Percentiles rank a stretch among this genome's conserved stretches.
These are phyloP conservation scores for Chlorocebus sabaeus DNA, from an alignment of 2,113 vertebrate species.

Conservation along the genomic window DNA sequence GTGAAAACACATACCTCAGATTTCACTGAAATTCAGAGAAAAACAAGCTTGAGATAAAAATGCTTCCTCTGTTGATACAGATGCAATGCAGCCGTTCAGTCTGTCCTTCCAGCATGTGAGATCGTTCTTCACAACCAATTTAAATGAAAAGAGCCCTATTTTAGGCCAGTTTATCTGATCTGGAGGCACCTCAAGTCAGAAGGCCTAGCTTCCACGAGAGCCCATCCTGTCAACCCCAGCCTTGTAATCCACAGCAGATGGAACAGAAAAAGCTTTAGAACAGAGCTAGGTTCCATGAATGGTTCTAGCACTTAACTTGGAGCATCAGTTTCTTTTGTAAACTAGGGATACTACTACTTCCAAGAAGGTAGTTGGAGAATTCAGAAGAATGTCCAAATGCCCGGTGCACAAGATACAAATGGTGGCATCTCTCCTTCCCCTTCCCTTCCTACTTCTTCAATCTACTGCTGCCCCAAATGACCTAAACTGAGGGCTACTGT, in stretches of 20 bases:
- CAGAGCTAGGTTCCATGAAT: background rate
- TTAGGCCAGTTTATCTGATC: background rate
- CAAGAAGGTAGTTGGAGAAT: background rate
- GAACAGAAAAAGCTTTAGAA: background rate
- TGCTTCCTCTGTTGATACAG: background rate
- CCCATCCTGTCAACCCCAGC: background rate
- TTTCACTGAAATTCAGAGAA: background rate
- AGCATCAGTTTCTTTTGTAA: background rate
- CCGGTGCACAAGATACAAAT: background rate
- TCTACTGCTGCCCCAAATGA: background rate
- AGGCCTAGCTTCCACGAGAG: background rate
- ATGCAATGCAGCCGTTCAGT: background rate
- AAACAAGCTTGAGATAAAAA: conserved; percentile 17
- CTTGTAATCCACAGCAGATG: background rate
- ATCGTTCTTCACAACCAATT: background rate
- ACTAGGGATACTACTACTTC: background rate
- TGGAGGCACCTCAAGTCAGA: background rate
- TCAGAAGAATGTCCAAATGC: background rate
- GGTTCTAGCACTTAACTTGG: background rate
- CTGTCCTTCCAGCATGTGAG: background rate
- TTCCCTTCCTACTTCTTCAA: background rate
- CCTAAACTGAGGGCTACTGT: background rate
- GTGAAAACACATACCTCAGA: background rate
- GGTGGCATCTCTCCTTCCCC: background rate
- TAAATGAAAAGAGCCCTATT: background rate